Evolutionary conservation across 2,888 invertebrate genomes (phyloP).

Genomic region (Temnothorax ravouxi): DNA sequence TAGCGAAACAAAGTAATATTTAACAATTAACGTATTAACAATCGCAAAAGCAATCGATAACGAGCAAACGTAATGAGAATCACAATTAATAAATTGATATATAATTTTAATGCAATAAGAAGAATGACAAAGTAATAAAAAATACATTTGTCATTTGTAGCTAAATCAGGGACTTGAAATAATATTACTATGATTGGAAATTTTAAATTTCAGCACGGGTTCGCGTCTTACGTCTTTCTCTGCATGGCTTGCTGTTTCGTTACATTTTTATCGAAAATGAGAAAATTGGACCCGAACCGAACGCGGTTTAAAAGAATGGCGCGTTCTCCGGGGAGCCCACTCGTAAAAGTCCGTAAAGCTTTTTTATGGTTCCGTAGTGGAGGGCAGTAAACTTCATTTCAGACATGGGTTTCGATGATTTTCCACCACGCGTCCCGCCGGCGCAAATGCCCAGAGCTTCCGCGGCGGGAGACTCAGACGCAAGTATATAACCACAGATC

Average conservation of each 20-base stretch:
- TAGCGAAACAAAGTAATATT: neutral
- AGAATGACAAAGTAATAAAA: neutral
- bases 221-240: neutral
- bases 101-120: neutral
- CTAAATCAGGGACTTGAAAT: neutral
- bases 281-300: slow-evolving; percentile 17
- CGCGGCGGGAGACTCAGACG: slow-evolving; percentile 18
- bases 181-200: neutral
- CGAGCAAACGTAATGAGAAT: neutral
- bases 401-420: slow-evolving; percentile 61
- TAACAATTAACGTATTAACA: slow-evolving; percentile 14
- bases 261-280: slow-evolving; percentile 41
- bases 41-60: neutral
- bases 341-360: slow-evolving; percentile 51
- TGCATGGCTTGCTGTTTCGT: slow-evolving; percentile 2
- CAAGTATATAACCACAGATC: slow-evolving; percentile 52
- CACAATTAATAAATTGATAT: neutral
- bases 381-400: slow-evolving; percentile 42
- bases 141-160: no score
- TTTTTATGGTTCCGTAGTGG: slow-evolving; percentile 27
- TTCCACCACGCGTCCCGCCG: slow-evolving; percentile 37
- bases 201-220: neutral
- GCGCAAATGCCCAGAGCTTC: slow-evolving; percentile 36
- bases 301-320: slow-evolving; percentile 40
- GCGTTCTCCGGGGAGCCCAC: slow-evolving; percentile 10